phyloP scores from a whole-genome alignment of 2,888 invertebrate species.

The Eilema depressum region DNA sequence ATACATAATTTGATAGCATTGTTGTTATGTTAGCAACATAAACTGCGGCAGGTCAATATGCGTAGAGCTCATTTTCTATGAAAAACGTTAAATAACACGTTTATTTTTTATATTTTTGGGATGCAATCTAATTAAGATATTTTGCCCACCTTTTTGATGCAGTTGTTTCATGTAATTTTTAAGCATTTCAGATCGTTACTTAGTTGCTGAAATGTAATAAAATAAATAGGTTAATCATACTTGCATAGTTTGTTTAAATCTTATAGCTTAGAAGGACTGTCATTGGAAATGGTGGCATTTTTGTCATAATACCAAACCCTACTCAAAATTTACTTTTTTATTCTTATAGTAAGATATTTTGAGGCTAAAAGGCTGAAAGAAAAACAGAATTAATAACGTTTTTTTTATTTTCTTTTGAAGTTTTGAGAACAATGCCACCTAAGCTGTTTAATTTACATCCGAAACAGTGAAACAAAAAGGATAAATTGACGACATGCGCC shows the following conservation, averaged over 20 bases:
- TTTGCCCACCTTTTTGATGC: not conserved
- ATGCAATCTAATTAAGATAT: not conserved
- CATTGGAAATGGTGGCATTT: not conserved
- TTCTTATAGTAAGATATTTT: not conserved
- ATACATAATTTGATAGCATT: no score
- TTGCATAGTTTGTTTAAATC: constrained; percentile 2
- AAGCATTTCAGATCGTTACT: not conserved
- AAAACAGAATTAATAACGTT: constrained; percentile 55
- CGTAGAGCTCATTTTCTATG: no score
- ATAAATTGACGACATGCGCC: constrained; percentile 78
- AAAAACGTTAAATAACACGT: no score
- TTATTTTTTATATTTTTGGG: not conserved
- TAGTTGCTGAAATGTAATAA: not conserved
- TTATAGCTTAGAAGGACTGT: not conserved
- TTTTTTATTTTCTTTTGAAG: constrained; percentile 51
- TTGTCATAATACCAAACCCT: not conserved
- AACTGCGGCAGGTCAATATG: no score
- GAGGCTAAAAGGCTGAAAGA: constrained; percentile 22
- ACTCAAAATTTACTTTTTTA: not conserved
- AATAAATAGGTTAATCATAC: not conserved
- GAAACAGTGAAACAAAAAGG: constrained; percentile 78
- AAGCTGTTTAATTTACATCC: constrained; percentile 85
- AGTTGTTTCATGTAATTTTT: not conserved
- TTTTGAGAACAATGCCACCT: constrained; percentile 79
- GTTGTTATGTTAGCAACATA: no score